Evolutionary conservation across 2,888 invertebrate species (phyloP).

Genomic region (Meghimatium bilineatum): DNA sequence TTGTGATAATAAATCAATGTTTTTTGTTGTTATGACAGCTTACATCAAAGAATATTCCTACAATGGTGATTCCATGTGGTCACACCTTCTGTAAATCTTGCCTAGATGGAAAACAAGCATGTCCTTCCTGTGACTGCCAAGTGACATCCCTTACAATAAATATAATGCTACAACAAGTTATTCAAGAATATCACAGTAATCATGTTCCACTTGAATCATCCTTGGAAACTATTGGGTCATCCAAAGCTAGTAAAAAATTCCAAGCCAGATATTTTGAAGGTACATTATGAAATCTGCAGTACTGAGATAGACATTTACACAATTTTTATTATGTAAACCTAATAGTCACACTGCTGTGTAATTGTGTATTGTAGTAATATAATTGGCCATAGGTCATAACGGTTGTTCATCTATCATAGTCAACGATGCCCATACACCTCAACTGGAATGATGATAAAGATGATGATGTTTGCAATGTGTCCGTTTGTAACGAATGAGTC

Average conservation of each 20-base stretch:
- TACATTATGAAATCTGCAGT: background rate
- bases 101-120: slow-evolving; percentile 35
- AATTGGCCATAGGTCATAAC: too few relatives aligned
- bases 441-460: too few relatives aligned
- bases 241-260: background rate
- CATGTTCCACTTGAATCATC: background rate
- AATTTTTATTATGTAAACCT: too few relatives aligned
- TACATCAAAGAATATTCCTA: slow-evolving; percentile 41
- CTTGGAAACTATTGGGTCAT: background rate
- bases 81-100: slow-evolving; percentile 52
- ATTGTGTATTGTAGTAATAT: too few relatives aligned
- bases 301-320: too few relatives aligned
- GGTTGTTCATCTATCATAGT: too few relatives aligned
- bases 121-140: slow-evolving; percentile 45
- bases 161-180: slow-evolving; percentile 53
- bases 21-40: slow-evolving; percentile 28
- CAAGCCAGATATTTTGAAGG: background rate
- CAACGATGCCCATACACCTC: too few relatives aligned
- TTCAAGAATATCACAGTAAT: slow-evolving; percentile 49
- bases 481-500: too few relatives aligned
- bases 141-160: slow-evolving; percentile 50
- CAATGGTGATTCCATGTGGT: slow-evolving; percentile 52
- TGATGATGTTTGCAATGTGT: too few relatives aligned
- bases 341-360: too few relatives aligned
- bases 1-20: background rate